Evolutionary conservation across 2,113 vertebrate genomes (phyloP).

Genomic region (Oriolus oriolus): DNA sequence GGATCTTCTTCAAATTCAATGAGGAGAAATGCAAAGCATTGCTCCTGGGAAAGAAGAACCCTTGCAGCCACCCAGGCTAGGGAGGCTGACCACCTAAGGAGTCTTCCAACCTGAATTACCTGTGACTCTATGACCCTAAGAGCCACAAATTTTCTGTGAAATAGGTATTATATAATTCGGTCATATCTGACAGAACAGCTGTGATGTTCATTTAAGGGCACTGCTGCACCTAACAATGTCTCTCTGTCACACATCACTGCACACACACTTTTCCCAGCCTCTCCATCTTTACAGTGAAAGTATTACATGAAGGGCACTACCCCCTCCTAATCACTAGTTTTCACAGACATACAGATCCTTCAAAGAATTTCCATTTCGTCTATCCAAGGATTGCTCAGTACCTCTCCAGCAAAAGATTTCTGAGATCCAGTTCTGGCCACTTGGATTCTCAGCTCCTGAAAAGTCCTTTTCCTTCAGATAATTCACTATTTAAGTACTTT

Average conservation of each 20-base stretch:
- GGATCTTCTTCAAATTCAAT: neutral
- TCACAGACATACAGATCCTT: neutral
- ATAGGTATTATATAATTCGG: neutral
- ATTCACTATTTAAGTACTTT: neutral
- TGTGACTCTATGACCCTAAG: neutral
- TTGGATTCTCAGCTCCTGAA: neutral
- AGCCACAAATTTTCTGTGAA: neutral
- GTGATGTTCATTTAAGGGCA: neutral
- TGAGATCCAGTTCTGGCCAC: neutral
- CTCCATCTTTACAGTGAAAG: neutral
- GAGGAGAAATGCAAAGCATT: neutral
- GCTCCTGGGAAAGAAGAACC: neutral
- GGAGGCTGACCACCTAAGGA: neutral
- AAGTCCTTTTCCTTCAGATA: neutral
- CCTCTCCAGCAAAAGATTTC: neutral
- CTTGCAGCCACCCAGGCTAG: neutral
- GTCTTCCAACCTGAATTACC: neutral
- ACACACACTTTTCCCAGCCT: neutral
- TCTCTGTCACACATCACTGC: neutral
- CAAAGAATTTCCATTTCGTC: neutral
- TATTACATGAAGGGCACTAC: neutral
- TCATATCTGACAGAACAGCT: neutral
- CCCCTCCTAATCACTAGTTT: neutral
- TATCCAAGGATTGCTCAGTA: neutral
- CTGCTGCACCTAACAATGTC: neutral